Conservation (phyloP, 2,888 invertebrate genomes). For the Lasius platythorax region DNA sequence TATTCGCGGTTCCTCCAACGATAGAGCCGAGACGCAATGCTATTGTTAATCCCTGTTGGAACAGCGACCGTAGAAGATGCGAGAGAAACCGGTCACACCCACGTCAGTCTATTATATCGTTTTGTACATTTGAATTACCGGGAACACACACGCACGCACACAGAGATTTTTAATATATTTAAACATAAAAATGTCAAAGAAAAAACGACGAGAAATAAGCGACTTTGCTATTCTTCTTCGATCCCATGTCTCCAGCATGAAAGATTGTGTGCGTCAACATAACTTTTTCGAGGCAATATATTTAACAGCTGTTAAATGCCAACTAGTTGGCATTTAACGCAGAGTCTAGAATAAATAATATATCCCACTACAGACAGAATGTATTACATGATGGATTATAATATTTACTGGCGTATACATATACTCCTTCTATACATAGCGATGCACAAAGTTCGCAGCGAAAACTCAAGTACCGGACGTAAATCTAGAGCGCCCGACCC, state of each 20-base stretch:
- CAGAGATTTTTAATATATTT: background rate
- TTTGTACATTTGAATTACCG: background rate
- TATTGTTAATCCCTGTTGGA: slow-evolving; percentile 40
- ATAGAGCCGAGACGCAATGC: slow-evolving; percentile 1
- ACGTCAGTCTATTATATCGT: slow-evolving; percentile 15
- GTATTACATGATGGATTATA: background rate
- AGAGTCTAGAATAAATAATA: slow-evolving; percentile 4
- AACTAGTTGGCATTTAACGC: background rate
- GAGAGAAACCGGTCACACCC: slow-evolving; percentile 5
- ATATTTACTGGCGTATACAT: background rate
- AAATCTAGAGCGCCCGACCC: slow-evolving; percentile 60
- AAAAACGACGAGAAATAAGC: background rate
- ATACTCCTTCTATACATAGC: slow-evolving; percentile 9
- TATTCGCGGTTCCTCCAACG: background rate
- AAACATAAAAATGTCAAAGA: slow-evolving; percentile 1
- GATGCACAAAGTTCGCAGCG: slow-evolving; percentile 19
- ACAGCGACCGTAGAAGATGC: slow-evolving; percentile 10
- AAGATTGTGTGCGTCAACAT: background rate
- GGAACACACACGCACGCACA: background rate
- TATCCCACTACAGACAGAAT: background rate
- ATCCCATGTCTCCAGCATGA: background rate
- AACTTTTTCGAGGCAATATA: background rate
- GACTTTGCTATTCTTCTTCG: background rate
- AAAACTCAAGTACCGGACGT: slow-evolving; percentile 58
- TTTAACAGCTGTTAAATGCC: background rate